A percentile compares a stretch with the other conserved stretches of the same genome.
Conservation (phyloP, 2,888 invertebrate genomes). For the Orthosia cruda region DNA sequence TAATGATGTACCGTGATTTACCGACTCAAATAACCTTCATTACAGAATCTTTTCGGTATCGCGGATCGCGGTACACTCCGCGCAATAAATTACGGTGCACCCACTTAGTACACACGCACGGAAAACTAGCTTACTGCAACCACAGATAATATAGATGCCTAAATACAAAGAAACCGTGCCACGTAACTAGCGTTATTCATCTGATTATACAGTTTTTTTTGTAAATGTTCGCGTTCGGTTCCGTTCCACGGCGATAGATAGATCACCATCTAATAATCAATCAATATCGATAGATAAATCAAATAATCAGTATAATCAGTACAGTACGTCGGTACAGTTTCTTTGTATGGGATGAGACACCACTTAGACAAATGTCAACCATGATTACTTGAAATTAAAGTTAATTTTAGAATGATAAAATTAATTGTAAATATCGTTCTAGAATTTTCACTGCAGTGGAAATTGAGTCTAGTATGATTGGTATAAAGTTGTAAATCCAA, state of each 20-base stretch:
- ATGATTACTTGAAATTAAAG: constrained; percentile 25
- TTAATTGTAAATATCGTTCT: not conserved
- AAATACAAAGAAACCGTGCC: too few relatives aligned
- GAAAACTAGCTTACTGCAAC: constrained; percentile 14
- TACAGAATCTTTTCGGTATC: constrained; percentile 58
- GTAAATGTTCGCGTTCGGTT: too few relatives aligned
- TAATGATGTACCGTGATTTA: constrained; percentile 72
- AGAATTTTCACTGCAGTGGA: not conserved
- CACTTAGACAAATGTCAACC: constrained; percentile 24
- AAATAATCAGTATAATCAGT: too few relatives aligned
- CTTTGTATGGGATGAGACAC: too few relatives aligned
- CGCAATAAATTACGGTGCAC: constrained; percentile 57
- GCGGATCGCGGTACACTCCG: constrained; percentile 46
- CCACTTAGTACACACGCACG: constrained; percentile 14
- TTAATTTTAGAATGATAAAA: constrained; percentile 21
- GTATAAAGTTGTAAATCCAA: constrained; percentile 6
- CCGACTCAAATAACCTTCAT: constrained; percentile 64
- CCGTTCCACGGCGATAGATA: too few relatives aligned
- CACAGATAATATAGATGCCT: too few relatives aligned
- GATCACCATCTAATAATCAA: too few relatives aligned
- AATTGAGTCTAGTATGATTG: not conserved
- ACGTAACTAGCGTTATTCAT: too few relatives aligned
- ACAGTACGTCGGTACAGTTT: too few relatives aligned
- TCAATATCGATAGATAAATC: too few relatives aligned
- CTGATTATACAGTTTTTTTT: too few relatives aligned